Evolutionary conservation across 2,113 vertebrate species (phyloP).

Genomic region (Miniopterus natalensis): DNA sequence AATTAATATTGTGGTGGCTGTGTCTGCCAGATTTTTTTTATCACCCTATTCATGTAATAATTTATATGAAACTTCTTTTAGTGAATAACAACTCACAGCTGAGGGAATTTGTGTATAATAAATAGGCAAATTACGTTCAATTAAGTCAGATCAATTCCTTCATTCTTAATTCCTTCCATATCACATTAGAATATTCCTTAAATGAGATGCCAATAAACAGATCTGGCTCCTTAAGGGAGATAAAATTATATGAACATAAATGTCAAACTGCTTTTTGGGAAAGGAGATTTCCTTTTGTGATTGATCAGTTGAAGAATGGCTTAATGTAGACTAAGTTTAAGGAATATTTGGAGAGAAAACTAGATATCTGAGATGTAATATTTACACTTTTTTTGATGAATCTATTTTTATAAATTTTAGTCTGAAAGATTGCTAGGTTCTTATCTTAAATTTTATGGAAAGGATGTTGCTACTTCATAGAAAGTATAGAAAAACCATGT

Average conservation of each 20-base stretch:
- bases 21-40: conserved; percentile 55
- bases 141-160: conserved; percentile 66
- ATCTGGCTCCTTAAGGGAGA: conserved; percentile 62
- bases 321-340: not conserved
- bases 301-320: conserved; percentile 22
- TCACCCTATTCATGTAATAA: conserved; percentile 29
- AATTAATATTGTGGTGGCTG: conserved; percentile 47
- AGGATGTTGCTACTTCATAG: not conserved
- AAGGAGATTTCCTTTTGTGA: conserved; percentile 42
- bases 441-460: conserved; percentile 31
- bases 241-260: conserved; percentile 59
- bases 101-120: conserved; percentile 68
- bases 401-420: not conserved
- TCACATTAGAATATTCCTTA: conserved; percentile 54
- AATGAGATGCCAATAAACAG: conserved; percentile 65
- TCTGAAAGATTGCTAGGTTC: not conserved
- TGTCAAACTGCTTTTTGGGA: conserved; percentile 66
- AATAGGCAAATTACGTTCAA: conserved; percentile 67
- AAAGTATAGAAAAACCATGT: conserved; percentile 28
- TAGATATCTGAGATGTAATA: not conserved
- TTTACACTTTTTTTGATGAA: conserved; percentile 32
- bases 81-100: conserved; percentile 62
- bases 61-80: conserved; percentile 61
- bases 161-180: conserved; percentile 73
- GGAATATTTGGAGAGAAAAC: conserved; percentile 2